Evolutionary conservation across 2,888 invertebrate genomes (phyloP).

Genomic region (Brachypterus glaber): DNA sequence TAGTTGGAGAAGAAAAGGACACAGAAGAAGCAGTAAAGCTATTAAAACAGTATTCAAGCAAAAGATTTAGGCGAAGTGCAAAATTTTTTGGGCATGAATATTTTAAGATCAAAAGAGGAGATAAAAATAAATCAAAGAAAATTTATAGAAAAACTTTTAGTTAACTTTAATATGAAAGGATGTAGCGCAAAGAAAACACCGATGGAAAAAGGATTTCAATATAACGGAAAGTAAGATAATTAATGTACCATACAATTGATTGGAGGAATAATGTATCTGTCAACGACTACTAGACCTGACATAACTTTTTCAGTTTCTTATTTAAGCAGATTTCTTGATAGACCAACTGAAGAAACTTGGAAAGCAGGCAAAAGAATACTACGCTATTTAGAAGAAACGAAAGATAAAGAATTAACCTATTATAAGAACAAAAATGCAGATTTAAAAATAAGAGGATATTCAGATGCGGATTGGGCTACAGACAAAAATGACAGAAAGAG

Average conservation of each 20-base stretch:
- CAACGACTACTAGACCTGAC: slow-evolving; percentile 15
- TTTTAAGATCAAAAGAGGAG: slow-evolving; percentile 5
- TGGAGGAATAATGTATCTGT: slow-evolving; percentile 17
- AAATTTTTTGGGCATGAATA: slow-evolving; percentile 11
- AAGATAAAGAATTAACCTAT: slow-evolving; percentile 11
- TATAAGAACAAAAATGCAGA: slow-evolving; percentile 9
- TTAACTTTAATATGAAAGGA: slow-evolving; percentile 6
- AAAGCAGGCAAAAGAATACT: slow-evolving; percentile 14
- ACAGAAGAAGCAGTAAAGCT: slow-evolving; percentile 8
- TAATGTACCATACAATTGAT: slow-evolving; percentile 15
- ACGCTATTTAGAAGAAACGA: slow-evolving; percentile 16
- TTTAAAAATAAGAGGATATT: slow-evolving; percentile 9
- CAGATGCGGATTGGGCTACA: slow-evolving; percentile 19
- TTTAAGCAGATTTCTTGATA: slow-evolving; percentile 13
- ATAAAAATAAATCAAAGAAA: slow-evolving; percentile 3
- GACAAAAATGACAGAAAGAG: slow-evolving; percentile 12
- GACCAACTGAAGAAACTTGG: slow-evolving; percentile 7
- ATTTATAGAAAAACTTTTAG: slow-evolving; percentile 6
- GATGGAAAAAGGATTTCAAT: slow-evolving; percentile 8
- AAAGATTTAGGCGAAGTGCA: slow-evolving; percentile 13
- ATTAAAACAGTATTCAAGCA: slow-evolving; percentile 10
- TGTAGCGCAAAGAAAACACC: background rate
- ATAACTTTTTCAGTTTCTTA: slow-evolving; percentile 12
- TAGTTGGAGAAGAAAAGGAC: slow-evolving; percentile 6
- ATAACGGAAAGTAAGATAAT: background rate